A percentile compares a stretch with the other conserved stretches of the same genome.
phyloP scores from a whole-genome alignment of 2,797 vertebrate genomes.

The Enteromius argenteus region DNA sequence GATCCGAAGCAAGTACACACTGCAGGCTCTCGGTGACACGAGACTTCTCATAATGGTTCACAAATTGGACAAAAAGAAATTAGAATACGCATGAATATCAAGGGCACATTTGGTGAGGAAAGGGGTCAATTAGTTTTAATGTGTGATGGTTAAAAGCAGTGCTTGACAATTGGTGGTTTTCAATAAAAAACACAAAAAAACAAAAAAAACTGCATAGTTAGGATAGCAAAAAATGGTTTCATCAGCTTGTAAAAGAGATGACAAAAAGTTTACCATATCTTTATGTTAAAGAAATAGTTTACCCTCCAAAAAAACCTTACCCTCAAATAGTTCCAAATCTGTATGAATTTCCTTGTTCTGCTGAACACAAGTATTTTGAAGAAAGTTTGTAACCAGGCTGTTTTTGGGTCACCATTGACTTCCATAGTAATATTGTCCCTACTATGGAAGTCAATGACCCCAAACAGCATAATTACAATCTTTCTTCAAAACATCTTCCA shows the following conservation, averaged over 20 bases:
- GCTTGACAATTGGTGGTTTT: neutral
- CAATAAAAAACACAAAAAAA: neutral
- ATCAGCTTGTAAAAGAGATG: neutral
- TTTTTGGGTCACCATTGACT: too few species aligned
- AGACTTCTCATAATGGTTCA: conserved; percentile 16
- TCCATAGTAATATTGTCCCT: too few species aligned
- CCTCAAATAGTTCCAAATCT: too few species aligned
- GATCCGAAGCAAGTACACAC: conserved; percentile 46
- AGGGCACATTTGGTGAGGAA: neutral
- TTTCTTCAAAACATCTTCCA: too few species aligned
- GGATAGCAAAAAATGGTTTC: neutral
- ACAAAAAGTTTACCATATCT: neutral
- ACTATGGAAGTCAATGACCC: too few species aligned
- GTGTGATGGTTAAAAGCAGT: conserved; percentile 4
- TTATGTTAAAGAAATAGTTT: neutral
- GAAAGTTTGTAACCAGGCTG: too few species aligned
- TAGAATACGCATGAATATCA: conserved; percentile 1
- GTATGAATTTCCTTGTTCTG: too few species aligned
- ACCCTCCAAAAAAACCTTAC: too few species aligned
- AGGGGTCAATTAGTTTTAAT: conserved; percentile 28
- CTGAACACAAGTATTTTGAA: too few species aligned
- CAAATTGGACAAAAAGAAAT: conserved; percentile 36
- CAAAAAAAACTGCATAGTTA: neutral
- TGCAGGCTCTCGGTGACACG: conserved; percentile 49
- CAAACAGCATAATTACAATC: too few species aligned